Conservation (phyloP, 2,888 invertebrate species). For the Nephrotoma appendiculata region DNA sequence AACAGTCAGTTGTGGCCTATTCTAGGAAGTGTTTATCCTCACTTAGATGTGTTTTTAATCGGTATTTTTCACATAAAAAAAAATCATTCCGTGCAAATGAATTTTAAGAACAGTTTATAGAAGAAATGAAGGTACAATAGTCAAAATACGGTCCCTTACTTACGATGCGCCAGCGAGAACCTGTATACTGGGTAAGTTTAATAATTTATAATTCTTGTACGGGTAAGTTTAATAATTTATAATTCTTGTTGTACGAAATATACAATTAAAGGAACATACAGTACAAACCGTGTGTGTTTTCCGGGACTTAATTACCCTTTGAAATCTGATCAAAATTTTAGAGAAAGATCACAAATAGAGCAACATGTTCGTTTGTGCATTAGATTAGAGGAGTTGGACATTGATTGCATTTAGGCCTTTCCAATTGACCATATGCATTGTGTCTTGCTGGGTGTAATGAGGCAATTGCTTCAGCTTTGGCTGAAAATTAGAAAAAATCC, state of each 20-base stretch:
- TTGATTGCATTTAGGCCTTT: conserved; percentile 8
- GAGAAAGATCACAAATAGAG: conserved; percentile 8
- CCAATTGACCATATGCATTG: conserved; percentile 8
- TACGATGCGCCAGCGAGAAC: background rate
- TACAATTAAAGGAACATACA: conserved; percentile 10
- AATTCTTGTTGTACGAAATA: conserved; percentile 10
- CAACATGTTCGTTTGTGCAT: conserved; percentile 11
- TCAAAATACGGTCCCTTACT: background rate
- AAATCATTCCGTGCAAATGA: background rate
- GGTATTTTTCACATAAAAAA: background rate
- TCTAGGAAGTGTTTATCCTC: background rate
- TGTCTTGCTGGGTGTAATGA: conserved; percentile 12
- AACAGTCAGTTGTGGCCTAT: background rate
- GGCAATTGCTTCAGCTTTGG: conserved; percentile 12
- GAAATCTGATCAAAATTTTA: conserved; percentile 11
- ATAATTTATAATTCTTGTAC: background rate
- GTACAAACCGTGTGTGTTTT: background rate
- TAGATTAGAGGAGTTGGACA: conserved; percentile 7
- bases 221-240: conserved; percentile 1
- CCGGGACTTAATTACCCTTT: conserved; percentile 7
- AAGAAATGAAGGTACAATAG: background rate
- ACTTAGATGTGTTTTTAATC: background rate
- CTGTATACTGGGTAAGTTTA: background rate
- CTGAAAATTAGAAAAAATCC: conserved; percentile 5
- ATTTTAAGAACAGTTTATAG: background rate